phyloP scores from a whole-genome alignment of 2,888 invertebrate species.

The Periphyllus acericola region DNA sequence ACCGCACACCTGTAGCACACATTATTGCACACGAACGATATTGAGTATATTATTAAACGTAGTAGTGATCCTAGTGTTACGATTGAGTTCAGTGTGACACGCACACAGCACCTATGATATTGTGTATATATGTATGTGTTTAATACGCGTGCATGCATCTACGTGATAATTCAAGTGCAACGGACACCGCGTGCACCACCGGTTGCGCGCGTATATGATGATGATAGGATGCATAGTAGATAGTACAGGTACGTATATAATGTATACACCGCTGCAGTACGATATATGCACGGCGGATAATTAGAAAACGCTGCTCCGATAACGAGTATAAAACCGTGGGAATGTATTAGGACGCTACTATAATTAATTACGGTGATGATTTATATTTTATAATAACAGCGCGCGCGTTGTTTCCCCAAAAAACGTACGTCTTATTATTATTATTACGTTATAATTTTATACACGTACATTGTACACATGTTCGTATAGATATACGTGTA shows the following conservation, averaged over 20 bases:
- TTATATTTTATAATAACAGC: conserved; percentile 48
- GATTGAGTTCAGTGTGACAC: too few species aligned
- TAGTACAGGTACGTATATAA: not conserved
- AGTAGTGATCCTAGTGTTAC: too few species aligned
- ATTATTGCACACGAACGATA: too few species aligned
- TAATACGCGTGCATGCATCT: too few species aligned
- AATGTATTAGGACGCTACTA: conserved; percentile 30
- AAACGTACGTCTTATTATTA: not conserved
- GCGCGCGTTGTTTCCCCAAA: conserved; percentile 22
- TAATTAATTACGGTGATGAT: conserved; percentile 45
- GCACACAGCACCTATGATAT: too few species aligned
- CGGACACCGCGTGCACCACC: not conserved
- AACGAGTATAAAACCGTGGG: conserved; percentile 37
- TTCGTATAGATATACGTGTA: not conserved
- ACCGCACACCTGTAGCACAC: too few species aligned
- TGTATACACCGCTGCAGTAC: not conserved
- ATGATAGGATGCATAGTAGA: too few species aligned
- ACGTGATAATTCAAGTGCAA: too few species aligned
- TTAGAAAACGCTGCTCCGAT: conserved; percentile 4
- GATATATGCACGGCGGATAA: not conserved
- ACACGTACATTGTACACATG: not conserved
- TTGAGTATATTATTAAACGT: too few species aligned
- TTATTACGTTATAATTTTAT: not conserved
- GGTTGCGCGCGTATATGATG: not conserved
- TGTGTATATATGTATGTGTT: too few species aligned